Evolutionary conservation across 2,888 invertebrate species (phyloP).

Genomic region (Torymus aiolomorphi): DNA sequence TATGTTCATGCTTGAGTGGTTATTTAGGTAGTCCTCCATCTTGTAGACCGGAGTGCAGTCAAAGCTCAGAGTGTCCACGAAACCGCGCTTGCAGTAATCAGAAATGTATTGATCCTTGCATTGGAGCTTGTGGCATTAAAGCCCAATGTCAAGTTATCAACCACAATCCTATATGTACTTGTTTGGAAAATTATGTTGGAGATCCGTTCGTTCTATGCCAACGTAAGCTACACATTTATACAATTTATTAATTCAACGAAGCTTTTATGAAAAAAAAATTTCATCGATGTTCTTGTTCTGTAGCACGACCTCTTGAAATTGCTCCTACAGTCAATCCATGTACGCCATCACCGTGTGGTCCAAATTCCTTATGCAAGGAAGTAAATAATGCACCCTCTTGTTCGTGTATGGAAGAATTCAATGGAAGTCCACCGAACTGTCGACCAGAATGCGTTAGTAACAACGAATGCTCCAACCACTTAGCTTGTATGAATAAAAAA

Average conservation of each 20-base stretch:
- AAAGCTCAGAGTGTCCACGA: slow-evolving; percentile 77
- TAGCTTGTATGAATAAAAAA: slow-evolving; percentile 72
- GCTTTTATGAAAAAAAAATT: background rate
- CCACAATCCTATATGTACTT: slow-evolving; percentile 77
- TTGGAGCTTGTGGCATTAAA: slow-evolving; percentile 76
- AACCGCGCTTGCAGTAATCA: slow-evolving; percentile 74
- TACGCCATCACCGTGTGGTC: slow-evolving; percentile 76
- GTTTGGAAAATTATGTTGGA: slow-evolving; percentile 73
- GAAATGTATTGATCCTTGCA: slow-evolving; percentile 76
- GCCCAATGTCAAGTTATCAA: slow-evolving; percentile 76
- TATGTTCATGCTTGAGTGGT: slow-evolving; percentile 75
- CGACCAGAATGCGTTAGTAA: slow-evolving; percentile 75
- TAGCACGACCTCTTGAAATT: slow-evolving; percentile 28
- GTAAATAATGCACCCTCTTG: slow-evolving; percentile 77
- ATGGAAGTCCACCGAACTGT: slow-evolving; percentile 77
- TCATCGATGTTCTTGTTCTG: background rate
- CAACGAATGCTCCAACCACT: slow-evolving; percentile 74
- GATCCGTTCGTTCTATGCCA: slow-evolving; percentile 74
- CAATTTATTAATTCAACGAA: background rate
- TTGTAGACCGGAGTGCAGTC: slow-evolving; percentile 74
- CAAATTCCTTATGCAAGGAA: slow-evolving; percentile 75
- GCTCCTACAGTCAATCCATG: slow-evolving; percentile 71
- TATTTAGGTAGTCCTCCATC: slow-evolving; percentile 75
- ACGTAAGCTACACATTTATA: slow-evolving; percentile 53
- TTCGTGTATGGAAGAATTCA: slow-evolving; percentile 76